Evolutionary conservation across 1,140 invertebrate species (phyloP).

Genomic region (Trichonephila inaurata): DNA sequence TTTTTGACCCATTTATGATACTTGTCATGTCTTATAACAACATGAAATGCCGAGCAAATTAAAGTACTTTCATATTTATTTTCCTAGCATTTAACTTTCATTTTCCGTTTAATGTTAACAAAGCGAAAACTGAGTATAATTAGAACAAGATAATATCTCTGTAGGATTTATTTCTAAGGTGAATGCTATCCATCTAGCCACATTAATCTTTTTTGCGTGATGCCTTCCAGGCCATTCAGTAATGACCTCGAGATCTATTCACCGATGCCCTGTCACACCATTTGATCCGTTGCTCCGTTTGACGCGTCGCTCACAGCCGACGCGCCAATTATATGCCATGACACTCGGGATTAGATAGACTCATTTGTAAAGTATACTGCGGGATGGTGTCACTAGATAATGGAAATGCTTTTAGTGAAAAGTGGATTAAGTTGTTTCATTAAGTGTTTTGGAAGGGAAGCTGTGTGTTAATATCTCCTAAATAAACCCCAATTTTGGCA

Average conservation of each 20-base stretch:
- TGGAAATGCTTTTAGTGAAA: background rate
- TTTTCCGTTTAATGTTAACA: no score
- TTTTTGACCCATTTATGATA: no score
- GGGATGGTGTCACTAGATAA: background rate
- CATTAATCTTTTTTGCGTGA: background rate
- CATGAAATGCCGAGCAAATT: no score
- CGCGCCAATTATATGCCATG: background rate
- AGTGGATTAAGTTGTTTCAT: no score
- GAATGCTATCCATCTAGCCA: background rate
- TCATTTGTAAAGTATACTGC: background rate
- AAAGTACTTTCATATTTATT: no score
- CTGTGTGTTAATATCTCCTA: no score
- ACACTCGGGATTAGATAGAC: background rate
- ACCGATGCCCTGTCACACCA: background rate
- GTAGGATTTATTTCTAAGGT: background rate
- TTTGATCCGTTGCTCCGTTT: background rate
- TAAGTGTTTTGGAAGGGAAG: no score
- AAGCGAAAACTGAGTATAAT: no score
- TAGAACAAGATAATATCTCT: background rate
- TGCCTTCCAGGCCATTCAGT: background rate
- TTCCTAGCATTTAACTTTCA: no score
- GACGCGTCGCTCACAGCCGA: background rate
- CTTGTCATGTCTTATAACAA: no score
- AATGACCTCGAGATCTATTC: background rate
- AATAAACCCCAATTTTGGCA: no score